A percentile compares a stretch with the other conserved stretches of the same genome.
These are phyloP conservation scores for Neodon shergylaensis DNA, from an alignment of 2,113 vertebrate genomes.

Conservation along the genomic window DNA sequence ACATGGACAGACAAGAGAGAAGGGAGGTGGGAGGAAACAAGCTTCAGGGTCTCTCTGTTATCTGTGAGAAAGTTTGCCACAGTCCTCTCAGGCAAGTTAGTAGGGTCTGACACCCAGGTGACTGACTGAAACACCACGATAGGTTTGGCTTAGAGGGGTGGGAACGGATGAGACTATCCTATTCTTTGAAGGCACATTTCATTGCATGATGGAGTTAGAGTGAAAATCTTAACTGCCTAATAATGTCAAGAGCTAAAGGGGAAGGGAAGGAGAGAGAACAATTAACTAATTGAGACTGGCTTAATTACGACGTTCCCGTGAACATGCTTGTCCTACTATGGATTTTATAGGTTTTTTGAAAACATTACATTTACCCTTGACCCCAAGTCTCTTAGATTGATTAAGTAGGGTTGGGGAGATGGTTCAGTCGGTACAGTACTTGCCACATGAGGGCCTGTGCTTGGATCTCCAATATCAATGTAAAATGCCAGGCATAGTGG, in stretches of 20 bases:
- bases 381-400: not conserved
- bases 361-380: not conserved
- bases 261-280: not conserved
- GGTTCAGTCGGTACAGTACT: not conserved
- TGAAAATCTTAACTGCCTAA: constrained; percentile 24
- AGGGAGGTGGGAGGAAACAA: not conserved
- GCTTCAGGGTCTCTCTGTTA: not conserved
- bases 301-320: constrained; percentile 55
- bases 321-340: not conserved
- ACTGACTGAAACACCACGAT: constrained; percentile 22
- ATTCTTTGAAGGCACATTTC: not conserved
- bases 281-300: not conserved
- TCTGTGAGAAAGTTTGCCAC: not conserved
- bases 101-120: not conserved
- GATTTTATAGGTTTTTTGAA: not conserved
- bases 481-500: not conserved
- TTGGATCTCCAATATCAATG: not conserved
- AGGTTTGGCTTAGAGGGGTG: not conserved
- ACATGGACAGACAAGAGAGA: not conserved
- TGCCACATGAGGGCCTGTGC: not conserved
- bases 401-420: not conserved
- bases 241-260: constrained; percentile 31
- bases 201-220: constrained; percentile 47
- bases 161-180: constrained; percentile 42
- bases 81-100: not conserved